Evolutionary conservation across 2,113 vertebrate species (phyloP).

Genomic region (Stegostoma tigrinum): DNA sequence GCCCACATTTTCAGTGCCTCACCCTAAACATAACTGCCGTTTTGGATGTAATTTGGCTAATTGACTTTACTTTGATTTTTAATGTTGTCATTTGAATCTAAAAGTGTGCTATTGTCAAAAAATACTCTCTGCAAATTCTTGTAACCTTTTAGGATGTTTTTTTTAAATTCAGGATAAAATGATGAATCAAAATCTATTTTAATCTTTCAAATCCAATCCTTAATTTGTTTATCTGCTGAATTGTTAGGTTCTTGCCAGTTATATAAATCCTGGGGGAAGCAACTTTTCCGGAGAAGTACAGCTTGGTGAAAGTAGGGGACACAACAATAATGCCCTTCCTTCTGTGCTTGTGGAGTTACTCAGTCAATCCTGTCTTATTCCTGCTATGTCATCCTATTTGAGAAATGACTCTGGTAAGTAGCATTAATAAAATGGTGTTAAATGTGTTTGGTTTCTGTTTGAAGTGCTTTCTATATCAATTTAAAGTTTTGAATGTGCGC

Average conservation of each 20-base stretch:
- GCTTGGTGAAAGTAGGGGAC: conserved; percentile 65
- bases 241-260: conserved; percentile 88
- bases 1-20: background rate
- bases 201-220: background rate
- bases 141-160: background rate
- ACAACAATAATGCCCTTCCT: conserved; percentile 83
- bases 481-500: background rate
- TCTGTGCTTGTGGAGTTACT: conserved; percentile 85
- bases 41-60: background rate
- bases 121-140: background rate
- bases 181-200: background rate
- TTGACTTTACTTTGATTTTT: background rate
- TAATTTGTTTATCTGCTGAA: background rate
- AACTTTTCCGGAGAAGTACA: conserved; percentile 63
- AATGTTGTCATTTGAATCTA: too few species aligned
- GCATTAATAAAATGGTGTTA: background rate
- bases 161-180: background rate
- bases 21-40: background rate
- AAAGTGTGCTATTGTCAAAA: background rate
- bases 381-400: conserved; percentile 95
- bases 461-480: background rate
- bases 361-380: conserved; percentile 94
- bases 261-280: conserved; percentile 86
- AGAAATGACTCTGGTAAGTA: conserved; percentile 88
- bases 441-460: background rate